Percentiles rank a stretch among this genome's conserved stretches.
Conservation (phyloP, 2,797 vertebrate species). For the Lerista edwardsae region DNA sequence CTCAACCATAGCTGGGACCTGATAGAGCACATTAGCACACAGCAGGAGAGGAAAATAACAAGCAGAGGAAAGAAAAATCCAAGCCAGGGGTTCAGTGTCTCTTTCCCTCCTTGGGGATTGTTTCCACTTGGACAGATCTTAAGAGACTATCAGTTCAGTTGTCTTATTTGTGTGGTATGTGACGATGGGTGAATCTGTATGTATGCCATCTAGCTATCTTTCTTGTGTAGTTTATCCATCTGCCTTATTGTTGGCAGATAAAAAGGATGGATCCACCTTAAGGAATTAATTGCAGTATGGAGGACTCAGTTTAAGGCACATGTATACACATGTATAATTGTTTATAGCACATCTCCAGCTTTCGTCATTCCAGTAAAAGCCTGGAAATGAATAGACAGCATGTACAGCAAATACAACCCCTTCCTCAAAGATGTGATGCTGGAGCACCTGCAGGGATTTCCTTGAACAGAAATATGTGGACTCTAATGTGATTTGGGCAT, state of each 20-base stretch:
- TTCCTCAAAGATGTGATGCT: not conserved
- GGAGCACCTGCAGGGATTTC: not conserved
- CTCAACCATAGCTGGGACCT: constrained; percentile 43
- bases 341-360: not conserved
- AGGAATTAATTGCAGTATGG: not conserved
- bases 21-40: constrained; percentile 45
- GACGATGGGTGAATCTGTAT: not conserved
- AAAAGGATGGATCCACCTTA: not conserved
- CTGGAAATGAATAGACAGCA: not conserved
- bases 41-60: constrained; percentile 16
- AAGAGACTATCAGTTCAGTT: constrained; percentile 1
- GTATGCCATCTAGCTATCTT: not conserved
- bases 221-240: not conserved
- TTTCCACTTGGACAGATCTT: not conserved
- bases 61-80: constrained; percentile 41
- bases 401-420: not conserved
- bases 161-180: not conserved
- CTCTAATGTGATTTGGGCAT: not conserved
- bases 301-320: not conserved
- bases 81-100: constrained; percentile 32
- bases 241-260: not conserved
- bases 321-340: not conserved
- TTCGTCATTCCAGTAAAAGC: not conserved
- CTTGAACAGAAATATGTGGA: not conserved
- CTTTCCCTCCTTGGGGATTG: not conserved